A percentile compares a stretch with the other conserved stretches of the same genome.
Conservation (phyloP, 2,113 vertebrate genomes). For the Corythornis cristatus region DNA sequence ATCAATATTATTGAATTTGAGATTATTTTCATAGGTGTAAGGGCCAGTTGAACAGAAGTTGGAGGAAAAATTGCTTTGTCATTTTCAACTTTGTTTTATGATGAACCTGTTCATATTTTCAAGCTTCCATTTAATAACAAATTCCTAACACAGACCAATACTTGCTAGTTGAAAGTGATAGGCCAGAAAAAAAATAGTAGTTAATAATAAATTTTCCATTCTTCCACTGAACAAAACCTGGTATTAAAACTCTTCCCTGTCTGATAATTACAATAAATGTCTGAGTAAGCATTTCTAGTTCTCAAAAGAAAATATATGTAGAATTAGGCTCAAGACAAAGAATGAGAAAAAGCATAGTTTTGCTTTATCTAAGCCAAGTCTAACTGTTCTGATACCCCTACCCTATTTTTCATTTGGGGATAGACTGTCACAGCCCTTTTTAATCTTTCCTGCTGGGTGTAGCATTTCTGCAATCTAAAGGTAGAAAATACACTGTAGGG, state of each 20-base stretch:
- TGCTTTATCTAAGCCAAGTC: neutral
- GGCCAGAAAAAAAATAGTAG: neutral
- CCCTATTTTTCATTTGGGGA: neutral
- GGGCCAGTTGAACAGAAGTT: constrained; percentile 12
- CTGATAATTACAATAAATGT: neutral
- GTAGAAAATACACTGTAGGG: neutral
- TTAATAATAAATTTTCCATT: neutral
- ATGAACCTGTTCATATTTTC: neutral
- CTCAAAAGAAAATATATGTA: neutral
- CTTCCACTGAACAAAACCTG: neutral
- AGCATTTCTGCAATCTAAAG: neutral
- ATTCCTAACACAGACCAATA: neutral
- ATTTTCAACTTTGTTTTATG: neutral
- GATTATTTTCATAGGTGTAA: neutral
- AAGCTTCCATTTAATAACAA: neutral
- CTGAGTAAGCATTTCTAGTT: neutral
- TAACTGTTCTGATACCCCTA: neutral
- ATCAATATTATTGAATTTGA: constrained; percentile 32
- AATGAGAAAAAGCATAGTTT: neutral
- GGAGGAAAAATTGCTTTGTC: neutral
- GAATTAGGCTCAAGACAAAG: neutral
- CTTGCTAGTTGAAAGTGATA: neutral
- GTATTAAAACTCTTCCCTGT: neutral
- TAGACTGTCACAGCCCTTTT: neutral
- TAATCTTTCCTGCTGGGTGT: neutral